These are phyloP conservation scores for Paratrypauchen microcephalus DNA, from an alignment of 2,797 vertebrate genomes.

Conservation along the genomic window DNA sequence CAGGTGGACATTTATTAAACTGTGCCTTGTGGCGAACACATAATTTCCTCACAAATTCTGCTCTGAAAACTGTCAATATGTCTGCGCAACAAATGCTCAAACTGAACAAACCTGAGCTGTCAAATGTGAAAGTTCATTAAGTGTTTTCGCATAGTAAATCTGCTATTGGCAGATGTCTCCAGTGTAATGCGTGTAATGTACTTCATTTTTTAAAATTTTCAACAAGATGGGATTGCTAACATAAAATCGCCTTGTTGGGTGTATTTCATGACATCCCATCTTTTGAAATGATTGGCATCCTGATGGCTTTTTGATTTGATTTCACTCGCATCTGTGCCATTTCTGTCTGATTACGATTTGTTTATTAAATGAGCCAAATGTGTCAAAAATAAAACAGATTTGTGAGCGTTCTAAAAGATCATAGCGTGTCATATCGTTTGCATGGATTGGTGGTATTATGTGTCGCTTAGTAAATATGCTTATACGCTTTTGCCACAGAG, in stretches of 20 bases:
- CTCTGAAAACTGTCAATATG: constrained; percentile 6
- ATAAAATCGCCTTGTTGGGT: not conserved
- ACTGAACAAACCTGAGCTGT: constrained; percentile 1
- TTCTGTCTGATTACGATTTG: constrained; percentile 41
- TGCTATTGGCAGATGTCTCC: not conserved
- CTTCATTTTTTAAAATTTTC: not conserved
- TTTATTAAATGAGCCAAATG: constrained; percentile 35
- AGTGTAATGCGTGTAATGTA: not conserved
- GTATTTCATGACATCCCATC: constrained; percentile 18
- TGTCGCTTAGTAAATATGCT: not conserved
- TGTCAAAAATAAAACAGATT: not conserved
- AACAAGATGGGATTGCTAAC: not conserved
- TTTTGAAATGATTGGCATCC: constrained; percentile 44
- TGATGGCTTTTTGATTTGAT: constrained; percentile 19
- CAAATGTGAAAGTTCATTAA: not conserved
- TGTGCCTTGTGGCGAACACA: constrained; percentile 19
- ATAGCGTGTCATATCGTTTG: not conserved
- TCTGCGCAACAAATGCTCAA: not conserved
- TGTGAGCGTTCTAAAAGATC: not conserved
- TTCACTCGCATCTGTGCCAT: not conserved
- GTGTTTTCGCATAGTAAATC: not conserved
- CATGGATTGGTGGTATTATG: not conserved
- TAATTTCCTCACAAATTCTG: not conserved
- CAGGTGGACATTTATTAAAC: constrained; percentile 2
- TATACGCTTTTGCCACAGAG: not conserved